Evolutionary conservation across 2,113 vertebrate species (phyloP).

Genomic region (Formicarius rufipectus): DNA sequence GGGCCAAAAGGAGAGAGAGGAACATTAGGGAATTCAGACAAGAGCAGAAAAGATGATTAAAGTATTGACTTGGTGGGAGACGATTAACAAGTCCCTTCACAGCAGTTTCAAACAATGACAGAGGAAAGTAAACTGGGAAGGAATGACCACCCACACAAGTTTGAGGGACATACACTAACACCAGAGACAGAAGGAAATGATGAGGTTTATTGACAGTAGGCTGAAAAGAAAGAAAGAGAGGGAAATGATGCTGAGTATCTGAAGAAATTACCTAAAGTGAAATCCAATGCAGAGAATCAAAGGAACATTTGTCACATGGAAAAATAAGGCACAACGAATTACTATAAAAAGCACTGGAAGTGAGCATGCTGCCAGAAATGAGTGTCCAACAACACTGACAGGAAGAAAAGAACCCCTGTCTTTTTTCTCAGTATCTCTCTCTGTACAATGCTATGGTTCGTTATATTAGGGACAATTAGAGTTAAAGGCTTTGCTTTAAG

Average conservation of each 20-base stretch:
- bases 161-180: background rate
- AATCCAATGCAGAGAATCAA: constrained; percentile 36
- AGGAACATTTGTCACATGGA: background rate
- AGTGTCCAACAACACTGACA: background rate
- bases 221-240: constrained; percentile 13
- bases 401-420: background rate
- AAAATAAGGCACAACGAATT: background rate
- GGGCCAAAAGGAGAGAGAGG: background rate
- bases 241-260: background rate
- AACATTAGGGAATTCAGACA: background rate
- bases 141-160: background rate
- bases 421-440: background rate
- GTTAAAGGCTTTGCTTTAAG: background rate
- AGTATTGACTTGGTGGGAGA: background rate
- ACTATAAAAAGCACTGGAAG: background rate
- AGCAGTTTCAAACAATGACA: constrained; percentile 1
- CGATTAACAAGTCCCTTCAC: background rate
- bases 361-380: background rate
- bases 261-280: constrained; percentile 41
- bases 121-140: background rate
- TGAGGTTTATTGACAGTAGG: background rate
- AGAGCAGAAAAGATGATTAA: background rate
- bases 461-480: background rate
- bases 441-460: background rate
- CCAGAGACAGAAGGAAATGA: background rate